Percentiles rank a stretch among this genome's conserved stretches.
These are phyloP conservation scores for Pseudococcus longispinus DNA, from an alignment of 2,888 invertebrate species.

Conservation along the genomic window DNA sequence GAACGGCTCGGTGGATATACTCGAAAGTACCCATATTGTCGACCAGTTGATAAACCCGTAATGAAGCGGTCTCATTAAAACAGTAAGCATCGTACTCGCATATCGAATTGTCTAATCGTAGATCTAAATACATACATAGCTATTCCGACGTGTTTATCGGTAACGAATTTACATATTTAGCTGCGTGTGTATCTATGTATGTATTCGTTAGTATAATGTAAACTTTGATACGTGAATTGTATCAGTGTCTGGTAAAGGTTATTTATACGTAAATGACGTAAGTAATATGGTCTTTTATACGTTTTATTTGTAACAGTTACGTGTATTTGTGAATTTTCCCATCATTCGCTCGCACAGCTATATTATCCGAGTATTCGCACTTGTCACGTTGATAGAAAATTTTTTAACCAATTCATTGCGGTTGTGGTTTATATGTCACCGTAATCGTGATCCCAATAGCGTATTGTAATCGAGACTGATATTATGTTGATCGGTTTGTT, in stretches of 20 bases:
- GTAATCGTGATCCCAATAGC: neutral
- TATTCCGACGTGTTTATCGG: neutral
- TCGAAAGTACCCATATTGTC: neutral
- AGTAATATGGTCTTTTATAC: neutral
- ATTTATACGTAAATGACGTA: constrained; percentile 41
- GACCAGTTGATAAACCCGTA: neutral
- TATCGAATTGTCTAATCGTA: constrained; percentile 22
- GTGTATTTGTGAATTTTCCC: constrained; percentile 18
- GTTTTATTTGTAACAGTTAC: neutral
- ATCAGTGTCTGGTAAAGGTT: constrained; percentile 36
- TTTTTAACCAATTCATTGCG: neutral
- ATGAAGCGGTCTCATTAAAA: constrained; percentile 21
- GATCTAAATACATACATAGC: neutral
- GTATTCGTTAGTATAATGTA: neutral
- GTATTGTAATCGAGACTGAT: neutral
- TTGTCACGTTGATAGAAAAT: neutral
- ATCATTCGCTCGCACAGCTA: neutral
- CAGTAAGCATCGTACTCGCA: neutral
- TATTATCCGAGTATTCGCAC: neutral
- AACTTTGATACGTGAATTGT: constrained; percentile 19
- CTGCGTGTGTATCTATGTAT: neutral
- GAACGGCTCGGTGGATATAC: neutral
- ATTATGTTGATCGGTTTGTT: neutral
- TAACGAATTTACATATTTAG: constrained; percentile 14
- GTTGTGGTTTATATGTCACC: neutral